Evolutionary conservation across 2,888 invertebrate genomes (phyloP).

Genomic region (Thysanoteuthis rhombus): DNA sequence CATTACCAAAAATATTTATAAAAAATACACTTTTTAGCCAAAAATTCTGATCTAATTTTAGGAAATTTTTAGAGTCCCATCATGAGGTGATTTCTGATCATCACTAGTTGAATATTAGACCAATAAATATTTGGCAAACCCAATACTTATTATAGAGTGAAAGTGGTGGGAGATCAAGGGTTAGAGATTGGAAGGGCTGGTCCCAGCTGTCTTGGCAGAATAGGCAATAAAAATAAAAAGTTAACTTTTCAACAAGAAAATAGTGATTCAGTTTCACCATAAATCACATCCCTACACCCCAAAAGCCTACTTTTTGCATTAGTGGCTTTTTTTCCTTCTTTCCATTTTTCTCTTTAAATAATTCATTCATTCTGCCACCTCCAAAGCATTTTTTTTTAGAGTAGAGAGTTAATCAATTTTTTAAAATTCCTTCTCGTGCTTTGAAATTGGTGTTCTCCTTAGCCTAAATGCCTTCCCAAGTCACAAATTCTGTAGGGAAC

Average conservation of each 20-base stretch:
- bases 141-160: too few species aligned
- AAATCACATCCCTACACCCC: neutral
- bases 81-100: too few species aligned
- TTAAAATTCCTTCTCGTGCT: neutral
- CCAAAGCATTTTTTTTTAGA: too few species aligned
- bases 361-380: neutral
- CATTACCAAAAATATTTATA: too few species aligned
- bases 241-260: neutral
- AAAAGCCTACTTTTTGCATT: neutral
- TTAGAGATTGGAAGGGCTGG: neutral
- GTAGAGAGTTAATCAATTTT: neutral
- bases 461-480: neutral
- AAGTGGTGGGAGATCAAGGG: neutral
- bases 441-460: neutral
- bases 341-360: neutral
- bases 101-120: too few species aligned
- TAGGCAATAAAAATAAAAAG: neutral
- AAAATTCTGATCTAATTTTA: too few species aligned
- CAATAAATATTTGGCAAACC: too few species aligned
- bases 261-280: neutral
- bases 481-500: slow-evolving; percentile 56
- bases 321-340: neutral
- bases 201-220: neutral
- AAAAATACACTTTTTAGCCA: too few species aligned
- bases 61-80: too few species aligned